phyloP scores from a whole-genome alignment of 2,888 invertebrate genomes.

The Eupithecia abbreviata region DNA sequence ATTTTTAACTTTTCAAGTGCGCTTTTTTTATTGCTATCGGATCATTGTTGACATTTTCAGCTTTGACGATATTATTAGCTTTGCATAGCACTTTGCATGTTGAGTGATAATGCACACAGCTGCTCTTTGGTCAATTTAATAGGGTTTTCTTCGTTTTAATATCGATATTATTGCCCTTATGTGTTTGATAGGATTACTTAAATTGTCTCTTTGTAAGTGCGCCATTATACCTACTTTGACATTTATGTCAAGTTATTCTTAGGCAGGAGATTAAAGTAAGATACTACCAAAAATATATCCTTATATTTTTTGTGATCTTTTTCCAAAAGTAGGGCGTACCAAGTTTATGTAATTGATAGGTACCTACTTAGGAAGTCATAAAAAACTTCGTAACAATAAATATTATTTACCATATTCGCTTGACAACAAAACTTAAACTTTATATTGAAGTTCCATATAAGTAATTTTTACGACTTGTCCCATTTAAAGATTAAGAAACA shows the following conservation, averaged over 20 bases:
- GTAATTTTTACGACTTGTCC: conserved; percentile 21
- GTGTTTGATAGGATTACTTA: neutral
- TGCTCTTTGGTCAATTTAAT: conserved; percentile 42
- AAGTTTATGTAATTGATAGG: neutral
- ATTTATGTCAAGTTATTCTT: neutral
- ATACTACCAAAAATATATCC: neutral
- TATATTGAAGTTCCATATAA: conserved; percentile 20
- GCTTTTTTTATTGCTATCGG: conserved; percentile 50
- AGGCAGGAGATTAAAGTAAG: neutral
- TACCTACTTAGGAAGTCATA: neutral
- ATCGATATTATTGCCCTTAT: conserved; percentile 17
- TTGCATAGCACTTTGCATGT: conserved; percentile 54
- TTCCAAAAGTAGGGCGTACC: neutral
- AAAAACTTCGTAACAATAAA: neutral
- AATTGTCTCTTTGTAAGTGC: neutral
- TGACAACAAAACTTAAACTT: conserved; percentile 13
- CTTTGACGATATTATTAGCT: conserved; percentile 54
- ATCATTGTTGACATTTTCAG: conserved; percentile 65
- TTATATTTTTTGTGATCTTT: neutral
- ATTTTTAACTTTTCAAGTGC: conserved; percentile 67
- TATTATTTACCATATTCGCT: neutral
- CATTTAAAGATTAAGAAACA: conserved; percentile 29
- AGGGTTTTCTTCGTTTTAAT: conserved; percentile 24
- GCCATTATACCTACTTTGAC: neutral
- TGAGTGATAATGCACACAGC: conserved; percentile 33